Evolutionary conservation across 2,113 vertebrate genomes (phyloP), one percentile per base, ranked within the genome.

Genomic region (Gila orcuttii): DNA sequence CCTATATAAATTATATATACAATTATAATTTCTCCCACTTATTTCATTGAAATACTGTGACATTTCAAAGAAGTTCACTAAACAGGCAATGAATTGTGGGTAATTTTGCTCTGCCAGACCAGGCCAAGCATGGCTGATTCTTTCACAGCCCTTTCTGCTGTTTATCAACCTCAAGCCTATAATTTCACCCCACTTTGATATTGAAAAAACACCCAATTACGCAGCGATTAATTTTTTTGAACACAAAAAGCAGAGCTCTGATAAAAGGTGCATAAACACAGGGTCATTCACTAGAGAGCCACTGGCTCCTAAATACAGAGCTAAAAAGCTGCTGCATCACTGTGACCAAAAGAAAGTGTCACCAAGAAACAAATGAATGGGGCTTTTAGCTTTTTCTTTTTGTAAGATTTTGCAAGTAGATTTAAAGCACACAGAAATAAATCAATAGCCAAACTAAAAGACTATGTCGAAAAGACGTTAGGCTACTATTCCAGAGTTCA

Each of bases 181-280:
- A 90, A 91, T 93, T 92, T 91, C 60, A 82, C 85, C 89, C 85
- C 89, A 90, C 87, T 93, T 83, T 90, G 75, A 66, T 69, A 88
- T 91, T 83, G 90, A 89, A 92, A 92, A 91, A 91, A 86, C 28
- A 82, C 86, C 88, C 90, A 91, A 92, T 93, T 93, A 92, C 6
- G 84, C 71, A 89, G 85, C 87, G 90, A 92, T 93, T 93, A 89
- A 89, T 91, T 79, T 68, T 76, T 85, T 86, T 28, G 88, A 88
- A 91, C 87, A 89, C 81, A 89, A 90, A 91, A 91, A 81, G 42
- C 39, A 73, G 21, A 84, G 42, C 87, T 90, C 3, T 88, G 87
- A 89, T 85, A 89, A 87, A 77, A 87, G 68, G 77, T 87, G 84
- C 74, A 78, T 69, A 68, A 83, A 88, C 86, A 91, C 78, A 79